These are phyloP conservation scores for Tipula helvola DNA, from an alignment of 2,888 invertebrate genomes.

Conservation along the genomic window DNA sequence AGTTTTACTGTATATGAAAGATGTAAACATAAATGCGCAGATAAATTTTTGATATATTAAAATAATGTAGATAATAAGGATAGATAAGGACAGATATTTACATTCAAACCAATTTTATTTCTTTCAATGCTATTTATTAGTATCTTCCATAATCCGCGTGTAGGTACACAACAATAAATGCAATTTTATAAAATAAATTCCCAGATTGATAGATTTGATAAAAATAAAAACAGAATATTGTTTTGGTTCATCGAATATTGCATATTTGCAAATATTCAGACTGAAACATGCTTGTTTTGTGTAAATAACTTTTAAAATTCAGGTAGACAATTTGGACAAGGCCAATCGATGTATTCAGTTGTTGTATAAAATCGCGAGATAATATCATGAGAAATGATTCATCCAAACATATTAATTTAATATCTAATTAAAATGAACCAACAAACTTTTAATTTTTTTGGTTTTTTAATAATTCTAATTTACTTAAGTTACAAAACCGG, in stretches of 20 bases:
- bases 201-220: not conserved
- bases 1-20: not conserved
- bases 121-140: not conserved
- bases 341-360: not conserved
- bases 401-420: not conserved
- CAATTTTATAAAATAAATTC: not conserved
- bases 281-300: not conserved
- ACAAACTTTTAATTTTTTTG: not conserved
- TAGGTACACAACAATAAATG: not conserved
- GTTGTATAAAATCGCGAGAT: not conserved
- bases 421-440: not conserved
- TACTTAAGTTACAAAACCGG: not conserved
- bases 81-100: not conserved
- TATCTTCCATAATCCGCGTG: not conserved
- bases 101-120: not conserved
- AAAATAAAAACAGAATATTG: not conserved
- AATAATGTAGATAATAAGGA: not conserved
- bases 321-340: not conserved
- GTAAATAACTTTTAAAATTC: not conserved
- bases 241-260: not conserved
- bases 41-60: not conserved
- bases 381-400: not conserved
- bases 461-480: not conserved
- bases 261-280: not conserved
- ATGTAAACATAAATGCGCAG: not conserved